Conservation (phyloP, 2,888 invertebrate genomes). For the Clepsis dumicolana region DNA sequence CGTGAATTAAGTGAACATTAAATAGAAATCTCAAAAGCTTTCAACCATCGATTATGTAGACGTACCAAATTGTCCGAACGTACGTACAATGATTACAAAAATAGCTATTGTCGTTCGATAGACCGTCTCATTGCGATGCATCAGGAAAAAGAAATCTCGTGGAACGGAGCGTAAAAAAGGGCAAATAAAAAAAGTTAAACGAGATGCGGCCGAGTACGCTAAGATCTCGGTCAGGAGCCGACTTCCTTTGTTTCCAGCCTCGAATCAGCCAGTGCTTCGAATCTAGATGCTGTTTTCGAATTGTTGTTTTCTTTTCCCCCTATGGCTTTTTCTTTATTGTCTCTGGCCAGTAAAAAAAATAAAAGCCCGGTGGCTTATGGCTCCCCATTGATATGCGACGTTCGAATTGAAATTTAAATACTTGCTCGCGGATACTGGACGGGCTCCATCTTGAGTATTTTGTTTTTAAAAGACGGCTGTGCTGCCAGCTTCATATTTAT, state of each 20-base stretch:
- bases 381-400: slow-evolving; percentile 86
- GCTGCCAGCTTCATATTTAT: slow-evolving; percentile 81
- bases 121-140: slow-evolving; percentile 83
- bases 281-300: slow-evolving; percentile 83
- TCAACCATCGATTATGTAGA: slow-evolving; percentile 39
- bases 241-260: slow-evolving; percentile 84
- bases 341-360: slow-evolving; percentile 74
- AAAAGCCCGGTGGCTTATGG: slow-evolving; percentile 85
- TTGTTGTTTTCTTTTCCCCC: slow-evolving; percentile 71
- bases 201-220: slow-evolving; percentile 80
- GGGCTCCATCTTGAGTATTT: slow-evolving; percentile 78
- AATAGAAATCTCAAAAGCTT: slow-evolving; percentile 42
- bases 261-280: slow-evolving; percentile 85
- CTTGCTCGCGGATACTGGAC: slow-evolving; percentile 79
- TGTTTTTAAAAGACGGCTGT: slow-evolving; percentile 72
- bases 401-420: slow-evolving; percentile 86
- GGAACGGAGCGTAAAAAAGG: slow-evolving; percentile 72
- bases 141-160: slow-evolving; percentile 82
- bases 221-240: slow-evolving; percentile 85
- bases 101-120: slow-evolving; percentile 79
- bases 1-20: slow-evolving; percentile 26
- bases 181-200: slow-evolving; percentile 65
- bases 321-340: slow-evolving; percentile 84
- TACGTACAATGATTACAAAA: slow-evolving; percentile 71
- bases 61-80: slow-evolving; percentile 44